Percentiles rank a stretch among this genome's conserved stretches.
Conservation (phyloP, 1,140 invertebrate genomes). For the Drosophila kikkawai region DNA sequence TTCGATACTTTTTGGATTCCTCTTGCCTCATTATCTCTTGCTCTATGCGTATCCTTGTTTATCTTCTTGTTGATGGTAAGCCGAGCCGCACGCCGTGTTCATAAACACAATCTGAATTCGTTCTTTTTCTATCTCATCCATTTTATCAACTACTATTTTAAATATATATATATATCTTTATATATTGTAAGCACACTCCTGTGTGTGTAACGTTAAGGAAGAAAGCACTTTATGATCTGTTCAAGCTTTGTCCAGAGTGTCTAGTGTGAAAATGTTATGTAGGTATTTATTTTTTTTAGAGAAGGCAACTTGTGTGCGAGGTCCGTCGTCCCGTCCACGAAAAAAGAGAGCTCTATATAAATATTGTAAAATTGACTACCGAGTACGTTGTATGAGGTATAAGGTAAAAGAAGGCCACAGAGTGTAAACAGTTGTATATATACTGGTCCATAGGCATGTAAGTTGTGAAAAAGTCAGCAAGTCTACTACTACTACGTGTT, state of each 20-base stretch:
- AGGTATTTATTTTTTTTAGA: slow-evolving; percentile 27
- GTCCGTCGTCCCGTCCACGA: slow-evolving; percentile 33
- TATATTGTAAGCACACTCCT: slow-evolving; percentile 16
- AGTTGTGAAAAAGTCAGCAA: slow-evolving; percentile 73
- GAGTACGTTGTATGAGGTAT: slow-evolving; percentile 82
- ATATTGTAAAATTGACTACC: slow-evolving; percentile 77
- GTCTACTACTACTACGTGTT: slow-evolving; percentile 42
- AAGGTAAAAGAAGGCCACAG: slow-evolving; percentile 78
- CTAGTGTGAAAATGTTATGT: slow-evolving; percentile 58
- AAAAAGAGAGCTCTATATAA: slow-evolving; percentile 34
- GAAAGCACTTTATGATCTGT: slow-evolving; percentile 56
- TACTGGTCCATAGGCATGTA: slow-evolving; percentile 71
- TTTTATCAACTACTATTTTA: slow-evolving; percentile 23
- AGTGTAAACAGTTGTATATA: slow-evolving; percentile 71
- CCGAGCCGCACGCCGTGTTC: slow-evolving; percentile 11
- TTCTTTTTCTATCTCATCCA: slow-evolving; percentile 14
- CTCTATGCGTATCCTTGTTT: slow-evolving; percentile 38
- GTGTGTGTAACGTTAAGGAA: slow-evolving; percentile 34
- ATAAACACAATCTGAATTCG: slow-evolving; percentile 13
- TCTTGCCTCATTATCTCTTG: slow-evolving; percentile 36
- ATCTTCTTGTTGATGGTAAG: slow-evolving; percentile 30
- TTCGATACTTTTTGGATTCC: slow-evolving; percentile 9
- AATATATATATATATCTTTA: slow-evolving; percentile 20
- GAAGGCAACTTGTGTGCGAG: slow-evolving; percentile 79
- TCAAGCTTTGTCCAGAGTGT: slow-evolving; percentile 53